These are phyloP conservation scores for Dysmachus trigonus DNA, from an alignment of 2,888 invertebrate genomes.

Conservation along the genomic window DNA sequence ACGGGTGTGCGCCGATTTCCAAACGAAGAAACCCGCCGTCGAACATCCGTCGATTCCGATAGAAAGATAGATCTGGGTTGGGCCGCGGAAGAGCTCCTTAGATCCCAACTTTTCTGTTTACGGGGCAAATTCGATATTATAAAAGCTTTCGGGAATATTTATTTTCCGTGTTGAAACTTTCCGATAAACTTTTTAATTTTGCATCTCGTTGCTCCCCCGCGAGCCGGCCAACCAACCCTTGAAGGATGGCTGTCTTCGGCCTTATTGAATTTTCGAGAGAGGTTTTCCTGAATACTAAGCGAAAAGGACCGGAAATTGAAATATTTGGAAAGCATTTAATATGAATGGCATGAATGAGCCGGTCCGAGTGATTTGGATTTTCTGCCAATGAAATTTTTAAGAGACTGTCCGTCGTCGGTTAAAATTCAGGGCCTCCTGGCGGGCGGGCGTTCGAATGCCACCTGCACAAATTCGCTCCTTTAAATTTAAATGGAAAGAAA, in stretches of 20 bases:
- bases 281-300: slow-evolving; percentile 18
- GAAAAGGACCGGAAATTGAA: slow-evolving; percentile 18
- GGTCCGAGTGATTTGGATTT: background rate
- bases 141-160: slow-evolving; percentile 6
- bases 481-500: background rate
- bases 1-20: background rate
- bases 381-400: background rate
- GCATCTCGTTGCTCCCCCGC: background rate
- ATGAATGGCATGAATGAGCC: background rate
- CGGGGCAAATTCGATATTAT: slow-evolving; percentile 9
- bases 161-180: slow-evolving; percentile 11
- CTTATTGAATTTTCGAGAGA: slow-evolving; percentile 9
- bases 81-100: background rate
- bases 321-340: slow-evolving; percentile 4
- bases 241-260: slow-evolving; percentile 5
- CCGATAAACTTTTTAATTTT: slow-evolving; percentile 17
- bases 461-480: background rate
- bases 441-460: background rate
- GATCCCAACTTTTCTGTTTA: slow-evolving; percentile 7
- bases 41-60: background rate
- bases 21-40: background rate
- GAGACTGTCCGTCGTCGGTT: background rate
- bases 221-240: background rate
- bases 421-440: background rate
- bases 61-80: background rate